Evolutionary conservation across 2,113 vertebrate species (phyloP), one percentile per base, ranked within the genome.

Genomic region (Periophthalmus modestus): DNA sequence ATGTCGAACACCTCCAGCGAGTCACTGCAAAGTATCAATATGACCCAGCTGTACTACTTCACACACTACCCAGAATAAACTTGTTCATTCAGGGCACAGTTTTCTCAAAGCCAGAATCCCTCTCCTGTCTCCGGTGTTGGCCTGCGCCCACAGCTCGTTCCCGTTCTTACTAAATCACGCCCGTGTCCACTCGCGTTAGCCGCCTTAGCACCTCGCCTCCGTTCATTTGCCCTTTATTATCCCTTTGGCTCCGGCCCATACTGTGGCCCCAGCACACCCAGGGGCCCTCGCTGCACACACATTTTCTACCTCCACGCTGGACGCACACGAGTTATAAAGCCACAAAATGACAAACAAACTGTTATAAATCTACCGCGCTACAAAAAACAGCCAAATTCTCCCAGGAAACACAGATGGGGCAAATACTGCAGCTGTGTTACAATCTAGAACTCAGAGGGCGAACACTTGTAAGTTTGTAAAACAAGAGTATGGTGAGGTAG

Each of bases 311-410:
- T 80, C 78, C 55, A 77, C 75, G 72, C 80, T 69, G 73, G 81
- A 82, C 71, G 75, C 77, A 28, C 59, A 69, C 65, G 39, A 80
- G 78, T 76, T 74, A 61, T 85, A 87, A 78, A 71, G 76, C n/a
- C 7, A 43, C 71, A 52, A 77, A 79, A 81, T 77, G 65, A 63
- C 72, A 83, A 83, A 84, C 77, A 75, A 85, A 81, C 82, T 46
- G 70, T 77, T 76, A 89, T 89, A 88, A 81, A 91, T 91, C 79
- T 85, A 46, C 80, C 67, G 72, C 76, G 79, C 68, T 80, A 34
- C 74, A 63, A 69, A 43, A 66, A 77, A 63, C 73, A 23, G 66
- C 43, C 43, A 23, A 10, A 16, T 46, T 78, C 69, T 78, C 75
- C 61, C 10, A 77, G 75, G 50, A 83, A 74, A 80, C 69, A 36